Conservation (phyloP, 2,113 vertebrate genomes). For the Cranoglanis bouderius region DNA sequence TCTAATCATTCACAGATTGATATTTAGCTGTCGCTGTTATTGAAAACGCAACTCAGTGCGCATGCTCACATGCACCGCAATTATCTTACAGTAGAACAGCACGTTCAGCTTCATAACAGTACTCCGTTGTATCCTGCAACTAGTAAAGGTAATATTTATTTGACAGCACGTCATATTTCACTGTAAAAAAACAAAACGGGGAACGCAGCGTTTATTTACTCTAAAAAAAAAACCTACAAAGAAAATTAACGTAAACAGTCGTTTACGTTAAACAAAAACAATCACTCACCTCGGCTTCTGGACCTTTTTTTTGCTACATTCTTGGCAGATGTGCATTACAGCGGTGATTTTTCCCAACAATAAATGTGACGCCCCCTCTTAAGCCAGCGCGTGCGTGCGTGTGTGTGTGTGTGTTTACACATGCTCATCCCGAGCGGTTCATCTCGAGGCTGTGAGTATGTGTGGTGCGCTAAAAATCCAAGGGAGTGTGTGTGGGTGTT, state of each 20-base stretch:
- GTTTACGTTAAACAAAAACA: too few species aligned
- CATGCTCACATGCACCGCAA: constrained; percentile 10
- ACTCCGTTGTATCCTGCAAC: not conserved
- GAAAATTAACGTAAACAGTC: not conserved
- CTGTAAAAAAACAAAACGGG: not conserved
- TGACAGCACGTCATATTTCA: not conserved
- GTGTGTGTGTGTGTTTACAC: not conserved
- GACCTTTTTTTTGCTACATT: not conserved
- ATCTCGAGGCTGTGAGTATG: not conserved
- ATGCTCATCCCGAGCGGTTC: not conserved
- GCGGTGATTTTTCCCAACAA: constrained; percentile 8
- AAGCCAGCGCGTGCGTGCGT: not conserved
- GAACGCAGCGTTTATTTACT: not conserved
- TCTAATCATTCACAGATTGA: not conserved
- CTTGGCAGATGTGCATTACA: not conserved
- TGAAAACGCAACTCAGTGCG: constrained; percentile 8
- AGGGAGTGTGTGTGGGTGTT: not conserved
- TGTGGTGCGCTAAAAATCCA: not conserved
- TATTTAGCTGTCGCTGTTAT: not conserved
- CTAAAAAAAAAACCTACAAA: not conserved
- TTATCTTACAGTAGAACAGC: not conserved
- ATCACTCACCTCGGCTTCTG: constrained; percentile 18
- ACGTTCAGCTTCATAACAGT: not conserved
- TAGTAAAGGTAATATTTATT: not conserved
- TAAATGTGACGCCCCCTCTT: constrained; percentile 31